Base-by-base conservation (phyloP, 35 echinoderm and acorn worm genomes). In the Apostichopus parvimensis region DNA sequence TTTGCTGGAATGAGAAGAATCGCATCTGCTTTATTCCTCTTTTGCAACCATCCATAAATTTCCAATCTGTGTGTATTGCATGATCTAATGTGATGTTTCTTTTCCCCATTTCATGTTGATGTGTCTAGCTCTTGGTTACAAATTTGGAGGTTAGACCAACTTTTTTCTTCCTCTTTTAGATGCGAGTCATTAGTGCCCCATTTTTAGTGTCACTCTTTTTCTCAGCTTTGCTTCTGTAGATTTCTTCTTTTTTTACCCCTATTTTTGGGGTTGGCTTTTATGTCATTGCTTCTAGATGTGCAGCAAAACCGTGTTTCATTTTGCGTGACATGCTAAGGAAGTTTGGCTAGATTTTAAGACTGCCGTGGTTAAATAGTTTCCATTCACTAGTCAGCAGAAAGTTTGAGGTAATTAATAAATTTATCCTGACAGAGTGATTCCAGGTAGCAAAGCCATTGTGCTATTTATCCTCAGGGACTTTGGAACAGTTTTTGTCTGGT, bases 131-230 rank as follows among this genome's bases (percentile, higher is more conserved):
- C 77, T 77, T 79, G 77, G 72, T 91, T 59, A 34, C 76, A 20
- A 91, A 91, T 91, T 91, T 91, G 72, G 89, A 79, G 89, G 89
- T 91, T 72, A 88, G 86, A 72, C 64, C 55, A 84, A 80, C 10
- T 84, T 55, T 56, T n/a, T 11, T 9, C 64, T 68, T 68, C 64
- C 64, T 14, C 11, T 68, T 68, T 68, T 68, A 68, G 64, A 68
- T 14, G 64, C 71, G n/a, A 6, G 5, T 5, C 71, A 75, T 75
- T 75, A 75, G 71, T 75, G 71, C n/a, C 71, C 71, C 71, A 75
- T 45, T 45, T 75, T 18, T 75, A 75, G 71, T 75, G 7, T 21
- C 71, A 75, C 71, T 18, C 11, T 45, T 45, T 4, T 75, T 18
- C 71, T 75, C 15, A 22, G 71, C 71, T 75, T 61, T 75, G 71